Evolutionary conservation across 2,888 invertebrate genomes (phyloP).

Genomic region (Caenorhabditis sp.): DNA sequence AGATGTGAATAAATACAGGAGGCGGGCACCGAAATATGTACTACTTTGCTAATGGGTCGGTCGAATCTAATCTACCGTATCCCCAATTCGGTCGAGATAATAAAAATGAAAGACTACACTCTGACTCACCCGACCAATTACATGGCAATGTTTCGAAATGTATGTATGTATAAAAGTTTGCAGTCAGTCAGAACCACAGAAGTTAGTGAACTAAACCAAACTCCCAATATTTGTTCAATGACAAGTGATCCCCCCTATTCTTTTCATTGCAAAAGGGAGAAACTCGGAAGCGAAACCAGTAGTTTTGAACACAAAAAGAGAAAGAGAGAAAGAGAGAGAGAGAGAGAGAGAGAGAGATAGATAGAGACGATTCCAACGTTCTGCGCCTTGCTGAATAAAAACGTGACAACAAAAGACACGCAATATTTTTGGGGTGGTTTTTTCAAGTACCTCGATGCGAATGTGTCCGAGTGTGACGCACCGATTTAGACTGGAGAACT

Average conservation of each 20-base stretch:
- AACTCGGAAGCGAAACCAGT: no score
- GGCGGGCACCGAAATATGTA: not conserved
- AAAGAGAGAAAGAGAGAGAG: no score
- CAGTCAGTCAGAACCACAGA: constrained; percentile 2
- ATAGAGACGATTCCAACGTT: no score
- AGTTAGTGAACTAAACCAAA: constrained; percentile 26
- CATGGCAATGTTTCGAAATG: no score
- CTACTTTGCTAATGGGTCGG: not conserved
- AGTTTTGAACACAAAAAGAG: no score
- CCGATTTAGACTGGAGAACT: not conserved
- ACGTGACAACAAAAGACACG: not conserved
- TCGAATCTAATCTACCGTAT: not conserved
- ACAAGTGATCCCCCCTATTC: constrained; percentile 34
- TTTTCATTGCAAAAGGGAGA: constrained; percentile 10
- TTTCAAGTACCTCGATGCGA: not conserved
- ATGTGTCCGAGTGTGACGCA: not conserved
- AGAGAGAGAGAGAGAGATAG: no score
- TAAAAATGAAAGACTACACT: no score
- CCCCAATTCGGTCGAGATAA: no score
- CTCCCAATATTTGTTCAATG: constrained; percentile 32
- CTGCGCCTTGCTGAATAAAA: not conserved
- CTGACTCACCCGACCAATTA: no score
- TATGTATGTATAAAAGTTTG: constrained; percentile 4
- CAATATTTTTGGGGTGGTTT: not conserved
- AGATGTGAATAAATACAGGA: constrained; percentile 1